phyloP scores from a whole-genome alignment of 2,113 vertebrate genomes.

The Neotoma lepida region DNA sequence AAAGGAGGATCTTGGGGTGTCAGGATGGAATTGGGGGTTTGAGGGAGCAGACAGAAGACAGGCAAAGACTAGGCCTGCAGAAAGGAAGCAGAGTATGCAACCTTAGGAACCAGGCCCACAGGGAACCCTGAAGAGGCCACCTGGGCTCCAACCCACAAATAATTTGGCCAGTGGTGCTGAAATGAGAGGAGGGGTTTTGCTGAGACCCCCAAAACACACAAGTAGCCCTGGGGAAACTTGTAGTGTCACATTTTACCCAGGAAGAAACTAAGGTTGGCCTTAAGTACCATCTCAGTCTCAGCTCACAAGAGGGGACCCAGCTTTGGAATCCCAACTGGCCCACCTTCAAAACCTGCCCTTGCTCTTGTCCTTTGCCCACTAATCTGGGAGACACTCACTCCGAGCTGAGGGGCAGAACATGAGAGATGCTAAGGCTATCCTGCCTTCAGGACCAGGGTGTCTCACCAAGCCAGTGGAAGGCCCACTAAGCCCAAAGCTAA shows the following conservation, averaged over 20 bases:
- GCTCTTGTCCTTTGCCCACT: neutral
- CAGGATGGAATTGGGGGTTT: neutral
- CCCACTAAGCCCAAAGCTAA: neutral
- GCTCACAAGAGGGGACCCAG: neutral
- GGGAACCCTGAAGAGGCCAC: neutral
- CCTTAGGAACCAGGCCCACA: neutral
- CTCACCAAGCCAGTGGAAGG: neutral
- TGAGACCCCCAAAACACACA: neutral
- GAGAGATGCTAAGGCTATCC: neutral
- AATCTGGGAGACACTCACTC: neutral
- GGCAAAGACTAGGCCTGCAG: neutral
- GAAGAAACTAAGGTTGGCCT: neutral
- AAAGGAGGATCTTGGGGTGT: neutral
- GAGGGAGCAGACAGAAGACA: neutral
- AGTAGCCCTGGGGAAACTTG: neutral
- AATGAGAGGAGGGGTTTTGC: neutral
- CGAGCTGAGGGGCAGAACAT: neutral
- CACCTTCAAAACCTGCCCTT: constrained; percentile 17
- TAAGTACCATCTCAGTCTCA: neutral
- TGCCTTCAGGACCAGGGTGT: neutral
- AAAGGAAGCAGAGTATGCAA: neutral
- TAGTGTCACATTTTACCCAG: neutral
- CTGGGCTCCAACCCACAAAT: neutral
- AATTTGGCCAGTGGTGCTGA: too few species aligned
- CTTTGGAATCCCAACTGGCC: neutral